Evolutionary conservation across 2,888 invertebrate species (phyloP), one percentile per base, ranked within the genome.

Genomic region (Venustoraphidia nigricollis): DNA sequence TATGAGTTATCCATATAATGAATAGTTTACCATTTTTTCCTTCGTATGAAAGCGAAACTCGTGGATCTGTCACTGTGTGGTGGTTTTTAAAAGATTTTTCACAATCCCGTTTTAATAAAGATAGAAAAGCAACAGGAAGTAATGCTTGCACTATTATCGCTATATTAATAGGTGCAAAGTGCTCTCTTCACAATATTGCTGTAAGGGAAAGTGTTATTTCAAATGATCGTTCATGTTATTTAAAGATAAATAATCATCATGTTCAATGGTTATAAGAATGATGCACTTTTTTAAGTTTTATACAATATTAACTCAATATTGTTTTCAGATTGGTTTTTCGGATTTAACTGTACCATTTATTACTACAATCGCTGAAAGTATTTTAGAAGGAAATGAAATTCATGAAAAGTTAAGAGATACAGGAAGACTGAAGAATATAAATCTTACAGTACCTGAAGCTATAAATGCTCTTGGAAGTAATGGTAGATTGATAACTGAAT

Each of bases 121-220:
- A 65, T 55, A 64, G 66, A 49, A 55, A 50, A 9, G 58, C 62
- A 46, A 66, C 59, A 62, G 75, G 71, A 46, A 77, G 77, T 54
- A 73, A 76, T 60, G 78, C 78, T 8, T 78, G 78, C 53, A 79
- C 78, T 1, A 61, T 79, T 46, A 78, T 79, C 54, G 75, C 73
- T 38, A 60, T 77, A 17, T 63, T 78, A 45, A 63, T 76, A 50
- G 77, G 77, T 34, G 62, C 68, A 45, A 67, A 67, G 54, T 68
- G 70, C 51, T 55, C 61, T 50, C 51, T 56, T 37, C 55, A 59
- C 45, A 57, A 63, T 48, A 58, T 66, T 45, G 56, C 57, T 44
- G 64, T 64, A 58, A 52, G 56, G 46, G 48, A 49, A 43, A 51
- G 14, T 48, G 41, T 10, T 39, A 42, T 42, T n/a, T 13, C 38